Evolutionary conservation across 2,113 vertebrate genomes (phyloP), one percentile per base, ranked within the genome.

Genomic region (Pleuronectes platessa): DNA sequence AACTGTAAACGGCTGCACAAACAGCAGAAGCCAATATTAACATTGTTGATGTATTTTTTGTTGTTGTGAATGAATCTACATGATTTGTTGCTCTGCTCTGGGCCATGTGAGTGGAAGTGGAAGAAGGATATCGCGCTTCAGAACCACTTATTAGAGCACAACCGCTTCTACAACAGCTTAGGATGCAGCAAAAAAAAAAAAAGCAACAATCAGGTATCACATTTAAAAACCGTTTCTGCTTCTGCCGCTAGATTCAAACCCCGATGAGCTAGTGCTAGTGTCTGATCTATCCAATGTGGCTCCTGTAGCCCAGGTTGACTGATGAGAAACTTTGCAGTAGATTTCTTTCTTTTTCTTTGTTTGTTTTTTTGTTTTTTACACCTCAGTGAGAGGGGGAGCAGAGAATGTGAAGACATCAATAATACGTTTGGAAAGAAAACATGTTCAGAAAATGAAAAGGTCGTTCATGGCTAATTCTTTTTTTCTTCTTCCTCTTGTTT

Each of bases 141-240:
- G 68, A 85, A 71, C 76, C 24, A 60, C 75, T 87, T 81, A 85
- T 59, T 72, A 59, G 68, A 84, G 74, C 59, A 58, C 26, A 8
- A 61, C 68, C 49, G 71, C 74, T 68, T 81, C 79, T 76, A 47
- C 79, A 79, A 83, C 80, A 84, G 71, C 88, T 84, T 83, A 82
- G 81, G 79, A 79, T 86, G 70, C 79, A 83, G 67, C 81, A 82
- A 83, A 84, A 81, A 72, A 83, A 81, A 86, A 68, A 81, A 86
- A 68, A 83, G 71, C 70, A 23, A 54, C 68, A 74, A 78, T 78
- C 51, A 61, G 76, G 65, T 77, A 76, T 77, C 86, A 80, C 71
- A 68, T 86, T 82, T 85, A 71, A 73, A 88, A 74, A 77, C 83
- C 78, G 71, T 65, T 65, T 86, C 71, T 75, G 78, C 81, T 83